Conservation (phyloP, 2,797 vertebrate species). For the Phalanger gymnotis region DNA sequence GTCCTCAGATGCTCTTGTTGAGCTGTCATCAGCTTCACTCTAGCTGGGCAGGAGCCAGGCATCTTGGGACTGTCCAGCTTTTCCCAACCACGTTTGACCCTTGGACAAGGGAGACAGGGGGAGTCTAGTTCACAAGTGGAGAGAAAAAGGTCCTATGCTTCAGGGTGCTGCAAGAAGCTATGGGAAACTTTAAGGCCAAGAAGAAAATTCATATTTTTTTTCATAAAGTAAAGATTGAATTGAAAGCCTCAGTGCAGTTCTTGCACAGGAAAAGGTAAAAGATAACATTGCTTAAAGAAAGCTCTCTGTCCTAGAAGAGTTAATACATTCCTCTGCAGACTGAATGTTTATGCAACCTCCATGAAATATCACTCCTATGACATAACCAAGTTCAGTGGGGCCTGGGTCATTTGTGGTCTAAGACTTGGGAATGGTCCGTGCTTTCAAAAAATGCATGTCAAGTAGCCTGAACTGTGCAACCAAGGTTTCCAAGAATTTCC, state of each 20-base stretch:
- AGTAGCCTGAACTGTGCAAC: neutral
- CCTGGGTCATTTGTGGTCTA: slow-evolving; percentile 2
- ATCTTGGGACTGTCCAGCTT: neutral
- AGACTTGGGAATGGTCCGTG: neutral
- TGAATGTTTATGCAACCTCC: slow-evolving; percentile 13
- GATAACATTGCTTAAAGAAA: neutral
- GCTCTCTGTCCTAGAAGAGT: neutral
- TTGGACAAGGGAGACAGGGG: neutral
- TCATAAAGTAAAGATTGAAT: slow-evolving; percentile 1
- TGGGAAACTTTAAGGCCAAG: neutral
- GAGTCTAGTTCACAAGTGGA: neutral
- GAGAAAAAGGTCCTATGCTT: neutral
- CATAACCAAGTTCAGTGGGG: neutral
- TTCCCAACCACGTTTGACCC: neutral
- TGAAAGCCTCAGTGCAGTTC: neutral
- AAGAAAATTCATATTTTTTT: neutral
- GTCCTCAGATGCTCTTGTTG: neutral
- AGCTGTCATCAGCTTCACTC: neutral
- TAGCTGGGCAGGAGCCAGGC: slow-evolving; percentile 3
- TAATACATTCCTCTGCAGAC: neutral
- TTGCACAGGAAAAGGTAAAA: neutral
- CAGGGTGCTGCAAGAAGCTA: neutral
- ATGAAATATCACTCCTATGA: neutral
- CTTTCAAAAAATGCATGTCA: neutral
- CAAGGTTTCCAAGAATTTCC: slow-evolving; percentile 7